phyloP scores from a whole-genome alignment of 1,140 invertebrate species.

The Drosophila mayri region DNA sequence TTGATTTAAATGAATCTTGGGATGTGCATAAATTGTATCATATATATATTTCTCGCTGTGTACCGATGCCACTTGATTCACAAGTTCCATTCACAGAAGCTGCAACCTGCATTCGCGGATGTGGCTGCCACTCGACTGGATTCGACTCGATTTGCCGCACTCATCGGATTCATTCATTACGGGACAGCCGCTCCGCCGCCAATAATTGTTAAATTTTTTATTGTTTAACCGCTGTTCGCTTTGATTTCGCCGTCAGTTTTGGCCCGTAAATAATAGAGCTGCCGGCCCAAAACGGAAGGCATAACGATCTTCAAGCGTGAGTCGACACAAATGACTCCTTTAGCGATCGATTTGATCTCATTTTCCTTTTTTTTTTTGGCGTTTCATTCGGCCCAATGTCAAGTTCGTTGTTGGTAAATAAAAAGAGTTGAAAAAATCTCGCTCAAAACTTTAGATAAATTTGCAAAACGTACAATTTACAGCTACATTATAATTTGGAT shows the following conservation, averaged over 20 bases:
- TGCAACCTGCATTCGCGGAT: conserved; percentile 21
- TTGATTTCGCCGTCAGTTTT: conserved; percentile 51
- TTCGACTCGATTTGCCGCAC: conserved; percentile 25
- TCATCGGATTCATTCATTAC: conserved; percentile 36
- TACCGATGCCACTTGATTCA: conserved; percentile 38
- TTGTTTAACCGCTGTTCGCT: conserved; percentile 36
- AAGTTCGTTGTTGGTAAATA: neutral
- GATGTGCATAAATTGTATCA: too few relatives aligned
- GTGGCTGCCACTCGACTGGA: conserved; percentile 13
- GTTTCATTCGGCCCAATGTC: conserved; percentile 10
- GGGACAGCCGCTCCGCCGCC: conserved; percentile 30
- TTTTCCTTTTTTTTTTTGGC: conserved; percentile 5
- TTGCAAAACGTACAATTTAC: conserved; percentile 7
- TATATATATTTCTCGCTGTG: neutral
- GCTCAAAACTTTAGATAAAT: neutral
- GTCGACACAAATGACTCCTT: conserved; percentile 21
- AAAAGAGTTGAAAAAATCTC: neutral
- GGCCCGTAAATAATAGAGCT: conserved; percentile 43
- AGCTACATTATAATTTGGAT: conserved; percentile 8
- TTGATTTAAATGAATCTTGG: too few relatives aligned
- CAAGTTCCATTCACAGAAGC: conserved; percentile 47
- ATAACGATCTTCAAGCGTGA: conserved; percentile 21
- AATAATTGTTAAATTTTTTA: conserved; percentile 49
- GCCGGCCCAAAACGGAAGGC: conserved; percentile 21
- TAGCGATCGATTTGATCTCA: conserved; percentile 23